phyloP scores from a whole-genome alignment of 2,888 invertebrate species.

The Patella ulyssiponensis region DNA sequence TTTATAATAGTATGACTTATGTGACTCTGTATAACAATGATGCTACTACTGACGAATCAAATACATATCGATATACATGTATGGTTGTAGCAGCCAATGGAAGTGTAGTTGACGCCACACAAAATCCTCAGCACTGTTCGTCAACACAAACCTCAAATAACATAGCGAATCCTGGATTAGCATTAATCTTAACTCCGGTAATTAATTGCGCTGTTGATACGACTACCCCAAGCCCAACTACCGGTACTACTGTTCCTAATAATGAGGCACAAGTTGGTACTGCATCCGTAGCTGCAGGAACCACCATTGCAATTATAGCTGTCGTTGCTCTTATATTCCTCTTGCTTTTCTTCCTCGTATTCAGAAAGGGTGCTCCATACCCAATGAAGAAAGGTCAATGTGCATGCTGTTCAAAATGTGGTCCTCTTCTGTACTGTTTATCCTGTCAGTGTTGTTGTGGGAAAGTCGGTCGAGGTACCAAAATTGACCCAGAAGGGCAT shows the following conservation, averaged over 20 bases:
- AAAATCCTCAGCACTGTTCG: not conserved
- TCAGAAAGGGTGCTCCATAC: slow-evolving; percentile 2
- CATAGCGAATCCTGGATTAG: no score
- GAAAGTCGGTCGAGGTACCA: not conserved
- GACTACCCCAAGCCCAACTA: not conserved
- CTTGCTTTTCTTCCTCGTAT: not conserved
- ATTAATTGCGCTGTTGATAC: not conserved
- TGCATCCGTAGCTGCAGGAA: not conserved
- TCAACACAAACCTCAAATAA: not conserved
- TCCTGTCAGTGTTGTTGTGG: not conserved
- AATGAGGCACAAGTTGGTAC: not conserved
- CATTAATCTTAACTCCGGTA: no score
- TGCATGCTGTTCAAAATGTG: not conserved
- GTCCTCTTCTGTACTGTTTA: not conserved
- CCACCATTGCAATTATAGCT: not conserved
- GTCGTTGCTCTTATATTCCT: not conserved
- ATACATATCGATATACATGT: not conserved
- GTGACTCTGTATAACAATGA: slow-evolving; percentile 3
- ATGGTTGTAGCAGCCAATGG: not conserved
- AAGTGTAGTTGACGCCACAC: not conserved
- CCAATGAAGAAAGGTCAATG: not conserved
- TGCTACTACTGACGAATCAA: not conserved
- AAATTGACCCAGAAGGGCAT: not conserved
- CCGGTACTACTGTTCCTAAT: not conserved
- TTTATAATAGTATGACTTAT: not conserved